Percentiles rank a stretch among this genome's conserved stretches.
phyloP scores from a whole-genome alignment of 2,888 invertebrate genomes.

The Sipha maydis region DNA sequence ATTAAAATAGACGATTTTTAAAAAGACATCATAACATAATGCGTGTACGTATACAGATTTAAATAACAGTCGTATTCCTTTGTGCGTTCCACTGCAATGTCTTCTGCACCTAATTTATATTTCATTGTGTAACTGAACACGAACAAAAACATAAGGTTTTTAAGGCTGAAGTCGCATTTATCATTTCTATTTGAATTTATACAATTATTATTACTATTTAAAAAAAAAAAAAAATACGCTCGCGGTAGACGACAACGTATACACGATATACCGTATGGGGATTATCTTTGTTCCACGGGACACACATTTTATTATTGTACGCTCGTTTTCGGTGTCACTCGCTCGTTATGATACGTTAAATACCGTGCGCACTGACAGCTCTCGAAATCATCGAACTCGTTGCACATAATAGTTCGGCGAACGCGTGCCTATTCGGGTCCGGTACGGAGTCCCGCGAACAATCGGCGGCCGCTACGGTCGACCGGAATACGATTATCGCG shows the following conservation, averaged over 20 bases:
- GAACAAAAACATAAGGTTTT: conserved; percentile 47
- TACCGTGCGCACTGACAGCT: too few species aligned
- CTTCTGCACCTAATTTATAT: conserved; percentile 55
- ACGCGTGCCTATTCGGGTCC: too few species aligned
- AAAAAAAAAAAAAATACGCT: conserved; percentile 24
- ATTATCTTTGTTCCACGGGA: neutral
- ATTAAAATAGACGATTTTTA: conserved; percentile 40
- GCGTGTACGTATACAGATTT: conserved; percentile 24
- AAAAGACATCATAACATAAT: conserved; percentile 50
- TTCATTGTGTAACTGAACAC: conserved; percentile 37
- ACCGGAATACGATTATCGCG: too few species aligned
- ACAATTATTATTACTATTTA: conserved; percentile 44
- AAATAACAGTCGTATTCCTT: conserved; percentile 46
- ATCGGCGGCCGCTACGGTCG: too few species aligned
- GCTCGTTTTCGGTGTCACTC: neutral
- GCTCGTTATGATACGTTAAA: too few species aligned
- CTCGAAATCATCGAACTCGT: too few species aligned
- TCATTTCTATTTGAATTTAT: conserved; percentile 48
- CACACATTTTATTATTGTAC: neutral
- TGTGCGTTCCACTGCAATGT: conserved; percentile 22
- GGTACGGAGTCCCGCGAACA: too few species aligned
- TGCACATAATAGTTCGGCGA: too few species aligned
- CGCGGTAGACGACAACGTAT: neutral
- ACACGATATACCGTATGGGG: neutral
- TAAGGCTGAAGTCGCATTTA: conserved; percentile 42